Base-by-base conservation (phyloP, 2,888 invertebrate genomes). In the Ctena decussata region DNA sequence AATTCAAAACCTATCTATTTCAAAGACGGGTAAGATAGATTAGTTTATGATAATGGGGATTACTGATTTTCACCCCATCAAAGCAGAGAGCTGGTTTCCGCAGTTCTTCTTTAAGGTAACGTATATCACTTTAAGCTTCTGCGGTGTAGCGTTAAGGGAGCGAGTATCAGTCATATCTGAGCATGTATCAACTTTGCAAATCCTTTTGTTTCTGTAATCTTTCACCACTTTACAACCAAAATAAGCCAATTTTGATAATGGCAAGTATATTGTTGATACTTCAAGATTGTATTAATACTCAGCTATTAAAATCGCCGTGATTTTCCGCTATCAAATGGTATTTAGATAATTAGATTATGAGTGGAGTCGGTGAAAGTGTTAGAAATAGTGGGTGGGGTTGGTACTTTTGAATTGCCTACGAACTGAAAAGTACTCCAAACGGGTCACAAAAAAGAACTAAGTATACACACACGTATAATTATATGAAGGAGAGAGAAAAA, bases 1-100 rank as follows among this genome's bases (percentile, higher is more conserved):
- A 74, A 86, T 86, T 75, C 82, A 86, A 85, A 79, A 81, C 82
- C 71, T 86, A 88, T 88, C 84, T 85, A 82, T 88, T 85, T 81
- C 85, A 80, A 30, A 65, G 65, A 11, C 8, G 11, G 35, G 35
- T 65, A 65, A 35, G 35, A 65, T 21, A 65, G 65, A 65, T 65
- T 65, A 65, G 35, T 35, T 35, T 65, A 35, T 35, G 32, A 65
- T 65, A 32, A 35, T 21, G 35, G 30, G 65, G 18, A 1, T 65
- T 65, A 32, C 11, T 12, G 21, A 35, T n/a, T 65, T 35, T 6
- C 24, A 2, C 8, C 18, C 65, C 35, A 65, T 65, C 65, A 65
- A 65, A 65, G 65, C 12, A 6, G 21, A 35, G 35, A 21, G 65
- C 1, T 18, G 65, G 30, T 12, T 65, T 65, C 65, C 65, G 65